These are phyloP conservation scores for Paramormyrops hopkinsi DNA, from an alignment of 2,797 vertebrate genomes.

Conservation along the genomic window DNA sequence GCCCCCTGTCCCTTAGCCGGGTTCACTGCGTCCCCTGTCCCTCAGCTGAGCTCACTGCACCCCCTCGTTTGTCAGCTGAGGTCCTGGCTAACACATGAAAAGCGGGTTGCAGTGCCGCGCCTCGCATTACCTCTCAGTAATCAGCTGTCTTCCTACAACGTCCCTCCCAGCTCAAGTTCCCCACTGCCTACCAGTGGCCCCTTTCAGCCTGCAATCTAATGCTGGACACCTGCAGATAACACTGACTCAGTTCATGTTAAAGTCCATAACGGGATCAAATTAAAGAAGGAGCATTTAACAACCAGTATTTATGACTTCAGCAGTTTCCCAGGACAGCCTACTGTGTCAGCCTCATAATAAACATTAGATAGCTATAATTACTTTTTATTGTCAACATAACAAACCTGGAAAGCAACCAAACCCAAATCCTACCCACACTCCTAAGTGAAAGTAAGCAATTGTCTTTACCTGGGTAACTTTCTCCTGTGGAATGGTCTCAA, in stretches of 20 bases:
- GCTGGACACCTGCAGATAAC: background rate
- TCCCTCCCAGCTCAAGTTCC: background rate
- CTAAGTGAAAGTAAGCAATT: background rate
- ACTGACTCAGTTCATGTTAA: background rate
- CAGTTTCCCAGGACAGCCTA: background rate
- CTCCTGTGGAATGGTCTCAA: constrained; percentile 90
- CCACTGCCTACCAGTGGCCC: background rate
- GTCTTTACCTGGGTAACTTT: constrained; percentile 75
- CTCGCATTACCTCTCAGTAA: background rate
- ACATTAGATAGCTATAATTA: background rate
- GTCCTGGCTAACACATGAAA: background rate
- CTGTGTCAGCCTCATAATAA: background rate
- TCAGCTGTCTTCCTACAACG: background rate
- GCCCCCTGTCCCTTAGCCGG: background rate
- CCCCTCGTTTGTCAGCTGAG: background rate
- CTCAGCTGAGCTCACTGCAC: background rate
- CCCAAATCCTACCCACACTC: background rate
- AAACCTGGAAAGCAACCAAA: background rate
- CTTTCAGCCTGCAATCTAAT: background rate
- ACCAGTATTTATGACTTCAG: background rate
- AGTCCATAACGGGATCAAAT: background rate
- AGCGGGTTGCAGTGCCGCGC: background rate
- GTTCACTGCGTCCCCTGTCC: background rate
- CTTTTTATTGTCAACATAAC: background rate
- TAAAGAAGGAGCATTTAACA: background rate